phyloP scores from a whole-genome alignment of 2,113 vertebrate genomes.

The human region DNA sequence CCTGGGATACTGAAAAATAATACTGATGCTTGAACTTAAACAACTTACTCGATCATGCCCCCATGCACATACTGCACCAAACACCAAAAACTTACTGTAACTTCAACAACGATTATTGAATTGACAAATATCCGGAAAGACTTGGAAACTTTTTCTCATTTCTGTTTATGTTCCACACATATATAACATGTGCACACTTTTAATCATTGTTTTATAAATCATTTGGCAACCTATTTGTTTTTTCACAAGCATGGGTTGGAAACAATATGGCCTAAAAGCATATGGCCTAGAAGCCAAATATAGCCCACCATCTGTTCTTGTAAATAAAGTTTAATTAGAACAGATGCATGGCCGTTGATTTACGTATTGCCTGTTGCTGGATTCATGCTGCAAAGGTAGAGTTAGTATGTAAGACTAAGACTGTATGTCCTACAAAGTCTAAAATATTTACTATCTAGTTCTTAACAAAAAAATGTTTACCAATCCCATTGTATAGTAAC shows the following conservation, averaged over 20 bases:
- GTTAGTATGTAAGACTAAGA: neutral
- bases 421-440: neutral
- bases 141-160: neutral
- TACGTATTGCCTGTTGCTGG: neutral
- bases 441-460: neutral
- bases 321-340: neutral
- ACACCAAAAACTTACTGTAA: neutral
- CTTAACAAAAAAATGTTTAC: neutral
- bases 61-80: neutral
- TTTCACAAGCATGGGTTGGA: neutral
- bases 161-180: neutral
- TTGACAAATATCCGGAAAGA: neutral
- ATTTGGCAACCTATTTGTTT: neutral
- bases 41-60: neutral
- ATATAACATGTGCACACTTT: neutral
- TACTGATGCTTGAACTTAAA: neutral
- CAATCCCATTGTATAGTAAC: neutral
- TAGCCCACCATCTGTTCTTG: neutral
- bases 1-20: neutral
- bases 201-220: neutral
- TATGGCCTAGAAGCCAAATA: neutral
- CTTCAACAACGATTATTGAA: neutral
- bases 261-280: neutral
- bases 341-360: neutral
- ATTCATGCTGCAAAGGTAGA: neutral